These are phyloP conservation scores for Corythornis madagascariensis DNA, from an alignment of 2,113 vertebrate genomes.

Conservation along the genomic window DNA sequence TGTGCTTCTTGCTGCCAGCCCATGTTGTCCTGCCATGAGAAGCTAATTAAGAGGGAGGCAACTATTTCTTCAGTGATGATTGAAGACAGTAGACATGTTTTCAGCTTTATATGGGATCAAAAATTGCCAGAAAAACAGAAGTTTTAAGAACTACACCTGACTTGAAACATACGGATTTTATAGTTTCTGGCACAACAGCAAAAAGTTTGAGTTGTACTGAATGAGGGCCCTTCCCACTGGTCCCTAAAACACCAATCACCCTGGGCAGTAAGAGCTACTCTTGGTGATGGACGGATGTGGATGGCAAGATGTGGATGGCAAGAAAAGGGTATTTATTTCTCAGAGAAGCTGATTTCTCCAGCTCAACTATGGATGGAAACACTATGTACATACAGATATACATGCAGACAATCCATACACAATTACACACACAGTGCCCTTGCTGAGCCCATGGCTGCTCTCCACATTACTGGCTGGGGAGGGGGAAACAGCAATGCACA, in stretches of 20 bases:
- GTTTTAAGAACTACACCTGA: background rate
- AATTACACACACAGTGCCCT: background rate
- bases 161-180: background rate
- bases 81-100: background rate
- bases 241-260: background rate
- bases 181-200: background rate
- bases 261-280: background rate
- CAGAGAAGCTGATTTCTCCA: background rate
- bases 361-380: background rate
- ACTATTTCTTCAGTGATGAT: background rate
- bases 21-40: background rate
- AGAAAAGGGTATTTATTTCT: background rate
- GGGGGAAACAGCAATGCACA: background rate
- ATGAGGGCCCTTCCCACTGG: background rate
- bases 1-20: background rate
- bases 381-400: rapidly evolving
- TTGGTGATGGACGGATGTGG: background rate
- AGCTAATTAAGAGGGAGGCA: background rate
- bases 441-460: rapidly evolving
- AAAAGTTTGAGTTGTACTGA: background rate
- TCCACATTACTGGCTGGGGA: background rate
- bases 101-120: background rate
- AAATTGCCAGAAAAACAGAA: background rate
- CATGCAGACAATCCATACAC: background rate
- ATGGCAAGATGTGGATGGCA: background rate